Evolutionary conservation across 2,797 vertebrate species (phyloP).

Genomic region (Gallirallus australis): DNA sequence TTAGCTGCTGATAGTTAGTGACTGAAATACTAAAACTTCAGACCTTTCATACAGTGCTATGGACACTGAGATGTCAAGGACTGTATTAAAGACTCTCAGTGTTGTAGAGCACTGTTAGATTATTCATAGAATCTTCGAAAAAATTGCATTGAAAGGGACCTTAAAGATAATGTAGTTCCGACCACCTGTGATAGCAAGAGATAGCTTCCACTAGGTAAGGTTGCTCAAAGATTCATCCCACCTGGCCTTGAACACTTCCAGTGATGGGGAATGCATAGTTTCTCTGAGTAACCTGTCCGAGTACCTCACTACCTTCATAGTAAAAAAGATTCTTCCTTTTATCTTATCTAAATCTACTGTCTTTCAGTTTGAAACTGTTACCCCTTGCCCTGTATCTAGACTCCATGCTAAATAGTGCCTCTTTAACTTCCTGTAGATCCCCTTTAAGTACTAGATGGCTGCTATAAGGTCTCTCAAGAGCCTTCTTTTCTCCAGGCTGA

Average conservation of each 20-base stretch:
- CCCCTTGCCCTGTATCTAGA: not conserved
- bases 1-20: not conserved
- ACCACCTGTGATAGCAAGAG: no score
- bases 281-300: not conserved
- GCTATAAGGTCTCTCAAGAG: not conserved
- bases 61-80: not conserved
- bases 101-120: not conserved
- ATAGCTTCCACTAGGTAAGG: no score
- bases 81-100: not conserved
- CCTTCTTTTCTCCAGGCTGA: not conserved
- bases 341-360: not conserved
- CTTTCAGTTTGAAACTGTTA: not conserved
- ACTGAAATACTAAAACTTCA: not conserved
- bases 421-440: not conserved
- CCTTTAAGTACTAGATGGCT: not conserved
- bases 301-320: not conserved
- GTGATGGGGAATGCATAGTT: rapidly evolving
- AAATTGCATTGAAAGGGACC: not conserved
- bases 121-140: not conserved
- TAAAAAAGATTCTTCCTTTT: not conserved
- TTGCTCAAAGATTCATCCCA: not conserved
- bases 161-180: not conserved
- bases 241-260: no score
- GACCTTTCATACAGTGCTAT: not conserved
- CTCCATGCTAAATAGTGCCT: not conserved